Base-by-base conservation (phyloP, 2,888 invertebrate genomes). In the Elysia crispata region DNA sequence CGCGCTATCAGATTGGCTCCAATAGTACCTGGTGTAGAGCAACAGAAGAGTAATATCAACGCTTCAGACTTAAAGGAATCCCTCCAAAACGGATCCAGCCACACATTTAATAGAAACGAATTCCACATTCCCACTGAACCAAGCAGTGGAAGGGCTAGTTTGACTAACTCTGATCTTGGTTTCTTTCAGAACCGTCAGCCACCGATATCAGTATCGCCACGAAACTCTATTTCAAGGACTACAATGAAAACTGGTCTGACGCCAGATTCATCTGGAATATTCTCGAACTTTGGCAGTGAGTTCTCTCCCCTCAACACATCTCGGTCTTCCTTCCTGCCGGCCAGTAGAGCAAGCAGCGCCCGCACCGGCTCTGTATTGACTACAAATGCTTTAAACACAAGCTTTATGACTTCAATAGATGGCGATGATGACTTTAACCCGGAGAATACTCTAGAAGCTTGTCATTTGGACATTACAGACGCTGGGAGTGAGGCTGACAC, bases 341-440 rank as follows among this genome's bases (percentile, higher is more conserved):
- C 11, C 49, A 73, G 54, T 30, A 3, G 54, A 25, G 23, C 73
- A 50, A 54, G 73, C 73, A 73, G 73, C 20, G 73, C 54, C 23
- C n/a, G 25, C 11, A 54, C 73, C 18, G 73, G 73, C n/a, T 73
- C 73, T 5, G 49, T 73, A 8, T 8, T 73, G 23, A 73, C 73
- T 3, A 54, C 73, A 1, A 54, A 13, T 13, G 73, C 50, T 11
- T 28, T 54, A 1, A 73, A 73, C 49, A 54, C 73, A 1, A 73
- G 73, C 30, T 41, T 73, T 28, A 30, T 70, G 20, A 70, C 73
- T 1, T 28, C 54, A 1, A 41, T 25, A 11, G 54, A 73, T 25
- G 70, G 49, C 20, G 50, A 54, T 3, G 30, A 28, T 11, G 73
- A 50, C 49, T 15, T 54, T 5, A 18, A 70, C 41, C 20, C 33